Evolutionary conservation across 2,888 invertebrate species (phyloP).

Genomic region (Drosophila yooni): DNA sequence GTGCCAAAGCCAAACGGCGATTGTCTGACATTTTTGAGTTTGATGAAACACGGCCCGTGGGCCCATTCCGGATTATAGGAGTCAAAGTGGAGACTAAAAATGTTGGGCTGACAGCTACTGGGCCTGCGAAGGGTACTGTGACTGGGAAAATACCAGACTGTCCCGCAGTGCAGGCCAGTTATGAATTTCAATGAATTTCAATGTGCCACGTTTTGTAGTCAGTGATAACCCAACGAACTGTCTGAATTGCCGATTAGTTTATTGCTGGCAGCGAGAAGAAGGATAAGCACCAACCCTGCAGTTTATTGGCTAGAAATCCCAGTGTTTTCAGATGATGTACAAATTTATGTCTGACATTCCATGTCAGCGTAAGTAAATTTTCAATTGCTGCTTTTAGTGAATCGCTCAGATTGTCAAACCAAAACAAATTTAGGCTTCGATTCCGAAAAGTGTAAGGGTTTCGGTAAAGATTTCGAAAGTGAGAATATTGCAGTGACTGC

Average conservation of each 20-base stretch:
- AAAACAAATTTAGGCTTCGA: background rate
- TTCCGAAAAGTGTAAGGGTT: background rate
- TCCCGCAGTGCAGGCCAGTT: background rate
- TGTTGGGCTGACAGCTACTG: background rate
- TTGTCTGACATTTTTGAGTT: constrained; percentile 50
- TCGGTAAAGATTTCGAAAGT: background rate
- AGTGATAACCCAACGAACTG: background rate
- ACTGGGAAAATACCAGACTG: background rate
- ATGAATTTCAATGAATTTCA: constrained; percentile 3
- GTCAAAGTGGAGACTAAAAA: constrained; percentile 41
- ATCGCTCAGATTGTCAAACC: background rate
- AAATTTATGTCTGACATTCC: background rate
- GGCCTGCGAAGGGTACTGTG: too few relatives aligned
- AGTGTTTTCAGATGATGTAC: background rate
- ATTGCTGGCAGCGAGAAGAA: background rate
- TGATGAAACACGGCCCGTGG: constrained; percentile 41
- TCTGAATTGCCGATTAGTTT: constrained; percentile 1
- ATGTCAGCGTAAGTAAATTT: background rate
- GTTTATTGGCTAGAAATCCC: background rate
- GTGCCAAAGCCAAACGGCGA: constrained; percentile 57
- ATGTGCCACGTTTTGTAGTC: background rate
- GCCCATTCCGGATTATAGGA: constrained; percentile 33
- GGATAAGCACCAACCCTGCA: background rate
- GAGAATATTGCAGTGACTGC: background rate
- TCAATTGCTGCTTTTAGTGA: background rate